Percentiles rank a stretch among this genome's conserved stretches.
phyloP scores from a whole-genome alignment of 1,140 invertebrate species.

The Plectrocnemia conspersa region DNA sequence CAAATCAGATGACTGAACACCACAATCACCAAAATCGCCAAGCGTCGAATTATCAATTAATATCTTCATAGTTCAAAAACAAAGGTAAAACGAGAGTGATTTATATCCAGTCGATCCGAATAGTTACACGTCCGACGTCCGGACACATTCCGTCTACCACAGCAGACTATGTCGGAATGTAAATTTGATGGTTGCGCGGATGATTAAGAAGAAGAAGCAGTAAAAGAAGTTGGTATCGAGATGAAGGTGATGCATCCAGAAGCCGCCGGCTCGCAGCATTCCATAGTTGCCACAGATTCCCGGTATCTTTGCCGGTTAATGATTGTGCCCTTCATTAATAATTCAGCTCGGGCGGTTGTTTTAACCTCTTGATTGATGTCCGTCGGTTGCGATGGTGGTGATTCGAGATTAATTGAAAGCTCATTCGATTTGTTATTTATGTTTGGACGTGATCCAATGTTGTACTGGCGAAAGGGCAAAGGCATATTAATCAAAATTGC shows the following conservation, averaged over 20 bases:
- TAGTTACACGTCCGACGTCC: background rate
- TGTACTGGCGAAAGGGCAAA: no score
- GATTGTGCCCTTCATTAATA: constrained; percentile 5
- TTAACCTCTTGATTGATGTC: background rate
- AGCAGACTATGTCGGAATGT: constrained; percentile 1
- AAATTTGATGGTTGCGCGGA: constrained; percentile 5
- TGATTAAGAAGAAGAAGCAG: constrained; percentile 7
- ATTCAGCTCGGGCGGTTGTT: background rate
- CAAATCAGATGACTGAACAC: no score
- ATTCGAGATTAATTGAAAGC: no score
- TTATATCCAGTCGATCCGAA: background rate
- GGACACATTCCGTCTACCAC: background rate
- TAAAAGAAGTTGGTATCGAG: no score
- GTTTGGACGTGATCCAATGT: no score
- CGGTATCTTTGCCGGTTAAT: background rate
- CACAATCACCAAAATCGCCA: background rate
- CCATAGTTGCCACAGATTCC: background rate
- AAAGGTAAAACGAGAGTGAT: no score
- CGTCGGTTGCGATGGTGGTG: no score
- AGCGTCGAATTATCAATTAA: constrained; percentile 1
- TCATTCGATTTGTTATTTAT: no score
- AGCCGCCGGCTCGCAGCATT: background rate
- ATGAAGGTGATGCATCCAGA: background rate
- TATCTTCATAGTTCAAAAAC: no score
- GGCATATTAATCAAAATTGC: no score